A percentile compares a stretch with the other conserved stretches of the same genome.
These are phyloP conservation scores for Plectropomus leopardus DNA, from an alignment of 2,113 vertebrate genomes.

Conservation along the genomic window DNA sequence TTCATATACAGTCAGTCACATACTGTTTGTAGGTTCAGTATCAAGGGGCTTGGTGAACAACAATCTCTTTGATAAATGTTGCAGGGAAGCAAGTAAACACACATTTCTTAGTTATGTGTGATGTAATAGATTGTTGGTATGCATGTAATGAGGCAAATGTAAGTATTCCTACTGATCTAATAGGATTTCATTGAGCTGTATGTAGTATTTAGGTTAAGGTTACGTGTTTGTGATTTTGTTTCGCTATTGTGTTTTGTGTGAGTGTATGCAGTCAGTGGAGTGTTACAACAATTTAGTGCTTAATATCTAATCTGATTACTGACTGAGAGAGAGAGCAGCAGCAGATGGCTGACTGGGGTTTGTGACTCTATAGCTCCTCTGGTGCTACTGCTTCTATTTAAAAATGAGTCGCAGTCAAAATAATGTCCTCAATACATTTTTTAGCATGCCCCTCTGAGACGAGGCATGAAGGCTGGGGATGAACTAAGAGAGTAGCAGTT, in stretches of 20 bases:
- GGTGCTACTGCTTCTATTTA: slow-evolving; percentile 46
- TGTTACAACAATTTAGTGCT: slow-evolving; percentile 24
- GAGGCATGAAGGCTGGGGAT: slow-evolving; percentile 11
- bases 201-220: slow-evolving; percentile 44
- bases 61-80: background rate
- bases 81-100: background rate
- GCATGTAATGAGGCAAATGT: background rate
- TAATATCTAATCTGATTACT: slow-evolving; percentile 60
- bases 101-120: background rate
- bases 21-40: background rate
- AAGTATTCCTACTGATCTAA: slow-evolving; percentile 41
- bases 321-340: slow-evolving; percentile 27
- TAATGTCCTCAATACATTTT: slow-evolving; percentile 70
- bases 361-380: slow-evolving; percentile 42
- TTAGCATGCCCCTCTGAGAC: slow-evolving; percentile 46
- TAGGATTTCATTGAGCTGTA: slow-evolving; percentile 55
- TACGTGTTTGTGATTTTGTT: slow-evolving; percentile 36
- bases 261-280: background rate
- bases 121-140: slow-evolving; percentile 30
- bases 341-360: slow-evolving; percentile 54
- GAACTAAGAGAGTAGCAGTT: slow-evolving; percentile 5
- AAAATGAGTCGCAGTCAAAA: slow-evolving; percentile 48
- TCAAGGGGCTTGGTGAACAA: background rate
- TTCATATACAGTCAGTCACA: background rate
- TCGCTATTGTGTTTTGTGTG: slow-evolving; percentile 17